Conservation (phyloP, 2,797 vertebrate species). For the Pachyuromys duprasi region DNA sequence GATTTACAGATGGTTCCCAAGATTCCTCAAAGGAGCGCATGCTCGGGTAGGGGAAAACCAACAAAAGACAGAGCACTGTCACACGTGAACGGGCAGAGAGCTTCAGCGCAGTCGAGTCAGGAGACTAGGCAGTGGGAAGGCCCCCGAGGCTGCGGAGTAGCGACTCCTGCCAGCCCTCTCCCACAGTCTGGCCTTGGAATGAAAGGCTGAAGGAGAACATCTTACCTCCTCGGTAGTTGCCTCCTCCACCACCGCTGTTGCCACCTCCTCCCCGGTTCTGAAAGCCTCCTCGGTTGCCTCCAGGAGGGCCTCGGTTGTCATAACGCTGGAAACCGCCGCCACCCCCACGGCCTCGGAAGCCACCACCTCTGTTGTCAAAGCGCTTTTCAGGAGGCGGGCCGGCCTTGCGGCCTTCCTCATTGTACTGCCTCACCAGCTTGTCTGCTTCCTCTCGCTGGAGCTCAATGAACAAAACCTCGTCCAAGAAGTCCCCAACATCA, state of each 20-base stretch:
- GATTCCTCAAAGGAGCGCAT: neutral
- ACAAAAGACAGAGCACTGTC: neutral
- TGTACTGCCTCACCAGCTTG: constrained; percentile 93
- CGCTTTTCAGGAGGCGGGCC: constrained; percentile 95
- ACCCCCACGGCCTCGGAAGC: constrained; percentile 87
- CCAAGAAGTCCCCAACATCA: constrained; percentile 93
- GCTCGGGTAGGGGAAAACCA: neutral
- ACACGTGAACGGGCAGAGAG: neutral
- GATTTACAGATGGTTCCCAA: neutral
- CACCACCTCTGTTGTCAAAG: constrained; percentile 90
- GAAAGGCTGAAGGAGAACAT: neutral
- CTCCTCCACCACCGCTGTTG: constrained; percentile 76
- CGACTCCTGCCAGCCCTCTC: neutral
- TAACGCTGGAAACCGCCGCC: constrained; percentile 86
- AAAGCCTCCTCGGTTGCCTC: constrained; percentile 86
- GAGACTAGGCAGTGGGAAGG: neutral
- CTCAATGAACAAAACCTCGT: constrained; percentile 91
- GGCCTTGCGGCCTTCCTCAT: constrained; percentile 94
- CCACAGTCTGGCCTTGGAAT: neutral
- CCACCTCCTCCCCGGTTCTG: constrained; percentile 90
- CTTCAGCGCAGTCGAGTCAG: neutral
- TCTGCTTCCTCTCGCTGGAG: constrained; percentile 92
- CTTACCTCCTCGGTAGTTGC: constrained; percentile 85
- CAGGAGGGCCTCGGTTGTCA: constrained; percentile 83
- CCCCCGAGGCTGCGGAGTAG: neutral